Evolutionary conservation across 1,140 invertebrate genomes (phyloP).

Genomic region (Apis dorsata): DNA sequence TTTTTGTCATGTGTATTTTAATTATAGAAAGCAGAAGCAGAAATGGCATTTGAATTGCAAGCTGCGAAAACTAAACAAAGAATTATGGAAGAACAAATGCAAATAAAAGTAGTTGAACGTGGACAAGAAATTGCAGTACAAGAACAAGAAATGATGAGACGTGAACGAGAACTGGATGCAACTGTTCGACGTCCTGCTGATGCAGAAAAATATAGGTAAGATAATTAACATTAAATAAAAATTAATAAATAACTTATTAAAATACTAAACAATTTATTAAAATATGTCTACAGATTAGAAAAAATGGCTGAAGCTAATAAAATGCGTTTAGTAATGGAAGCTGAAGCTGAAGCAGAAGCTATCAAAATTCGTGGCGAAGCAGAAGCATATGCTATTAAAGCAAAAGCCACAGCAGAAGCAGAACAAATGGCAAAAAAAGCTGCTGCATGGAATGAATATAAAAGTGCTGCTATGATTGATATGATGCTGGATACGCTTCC

Average conservation of each 20-base stretch:
- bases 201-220: slow-evolving; percentile 92
- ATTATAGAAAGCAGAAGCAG: slow-evolving; percentile 91
- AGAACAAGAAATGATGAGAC: slow-evolving; percentile 92
- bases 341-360: slow-evolving; percentile 96
- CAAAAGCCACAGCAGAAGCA: slow-evolving; percentile 96
- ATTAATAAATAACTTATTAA: background rate
- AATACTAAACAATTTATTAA: background rate
- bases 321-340: slow-evolving; percentile 91
- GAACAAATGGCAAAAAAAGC: slow-evolving; percentile 98
- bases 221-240: background rate
- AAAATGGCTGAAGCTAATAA: slow-evolving; percentile 96
- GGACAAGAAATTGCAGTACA: slow-evolving; percentile 95
- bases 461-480: slow-evolving; percentile 97
- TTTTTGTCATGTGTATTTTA: background rate
- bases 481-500: slow-evolving; percentile 98
- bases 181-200: slow-evolving; percentile 94
- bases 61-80: slow-evolving; percentile 97
- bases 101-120: slow-evolving; percentile 95
- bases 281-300: slow-evolving; percentile 83
- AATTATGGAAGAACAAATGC: slow-evolving; percentile 98
- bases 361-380: slow-evolving; percentile 90
- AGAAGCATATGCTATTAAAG: slow-evolving; percentile 95
- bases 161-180: slow-evolving; percentile 93
- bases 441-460: slow-evolving; percentile 97
- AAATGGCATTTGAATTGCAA: slow-evolving; percentile 96